Conservation (phyloP, 1,140 invertebrate genomes). For the Oreohelix idahoensis region DNA sequence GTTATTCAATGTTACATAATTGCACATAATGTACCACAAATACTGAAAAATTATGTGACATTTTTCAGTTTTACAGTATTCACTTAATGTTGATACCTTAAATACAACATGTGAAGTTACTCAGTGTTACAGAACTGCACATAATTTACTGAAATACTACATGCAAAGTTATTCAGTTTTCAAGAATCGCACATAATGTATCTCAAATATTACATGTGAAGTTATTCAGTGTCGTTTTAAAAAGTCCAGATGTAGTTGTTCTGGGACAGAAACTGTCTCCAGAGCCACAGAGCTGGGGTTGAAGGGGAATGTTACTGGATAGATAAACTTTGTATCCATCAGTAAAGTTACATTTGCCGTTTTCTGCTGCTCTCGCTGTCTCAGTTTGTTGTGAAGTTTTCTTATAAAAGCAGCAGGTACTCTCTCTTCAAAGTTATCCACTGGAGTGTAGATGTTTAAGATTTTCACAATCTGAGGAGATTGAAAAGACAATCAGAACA, state of each 20-base stretch:
- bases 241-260: slow-evolving; percentile 74
- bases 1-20: too few species aligned
- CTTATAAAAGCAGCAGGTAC: slow-evolving; percentile 89
- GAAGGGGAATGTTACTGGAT: slow-evolving; percentile 88
- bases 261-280: slow-evolving; percentile 91
- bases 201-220: too few species aligned
- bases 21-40: too few species aligned
- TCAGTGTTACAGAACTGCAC: too few species aligned
- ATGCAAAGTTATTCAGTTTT: too few species aligned
- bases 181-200: too few species aligned
- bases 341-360: slow-evolving; percentile 77
- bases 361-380: slow-evolving; percentile 77
- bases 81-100: too few species aligned
- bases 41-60: too few species aligned
- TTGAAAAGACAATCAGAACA: too few species aligned
- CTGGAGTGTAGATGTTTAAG: slow-evolving; percentile 90
- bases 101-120: too few species aligned
- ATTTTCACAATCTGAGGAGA: slow-evolving; percentile 81
- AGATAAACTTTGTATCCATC: slow-evolving; percentile 89
- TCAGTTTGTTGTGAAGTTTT: slow-evolving; percentile 85
- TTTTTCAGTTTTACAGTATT: too few species aligned
- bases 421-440: slow-evolving; percentile 89
- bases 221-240: slow-evolving; percentile 46
- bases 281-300: slow-evolving; percentile 89
- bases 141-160: too few species aligned